phyloP scores from a whole-genome alignment of 2,888 invertebrate genomes.

The Drosophila kuntzei region DNA sequence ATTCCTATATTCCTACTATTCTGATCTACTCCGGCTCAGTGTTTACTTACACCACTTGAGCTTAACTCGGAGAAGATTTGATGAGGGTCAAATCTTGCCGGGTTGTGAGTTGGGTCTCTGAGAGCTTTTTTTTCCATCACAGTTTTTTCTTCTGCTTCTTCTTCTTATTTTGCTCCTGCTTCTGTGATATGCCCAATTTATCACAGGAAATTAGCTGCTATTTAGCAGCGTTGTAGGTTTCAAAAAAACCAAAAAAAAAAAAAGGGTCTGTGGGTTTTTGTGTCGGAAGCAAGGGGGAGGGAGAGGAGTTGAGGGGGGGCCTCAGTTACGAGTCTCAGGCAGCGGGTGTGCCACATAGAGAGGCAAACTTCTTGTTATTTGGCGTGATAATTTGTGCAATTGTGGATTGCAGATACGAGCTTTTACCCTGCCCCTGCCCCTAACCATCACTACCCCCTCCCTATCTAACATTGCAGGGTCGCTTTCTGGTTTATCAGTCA shows the following conservation, averaged over 20 bases:
- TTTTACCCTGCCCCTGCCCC: neutral
- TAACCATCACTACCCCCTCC: neutral
- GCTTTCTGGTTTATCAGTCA: slow-evolving; percentile 29
- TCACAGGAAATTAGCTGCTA: slow-evolving; percentile 83
- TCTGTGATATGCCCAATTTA: slow-evolving; percentile 82
- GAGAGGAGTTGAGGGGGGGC: slow-evolving; percentile 5
- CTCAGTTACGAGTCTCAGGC: slow-evolving; percentile 9
- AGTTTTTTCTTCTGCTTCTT: slow-evolving; percentile 21
- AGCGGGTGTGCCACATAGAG: slow-evolving; percentile 48
- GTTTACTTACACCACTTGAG: slow-evolving; percentile 81
- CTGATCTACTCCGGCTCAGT: slow-evolving; percentile 40
- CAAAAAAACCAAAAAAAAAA: slow-evolving; percentile 7
- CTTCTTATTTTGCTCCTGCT: slow-evolving; percentile 23
- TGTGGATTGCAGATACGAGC: slow-evolving; percentile 59
- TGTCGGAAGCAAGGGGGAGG: slow-evolving; percentile 20
- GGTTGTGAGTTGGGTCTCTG: slow-evolving; percentile 40
- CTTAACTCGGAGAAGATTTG: slow-evolving; percentile 61
- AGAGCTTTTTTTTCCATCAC: slow-evolving; percentile 37
- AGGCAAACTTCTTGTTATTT: slow-evolving; percentile 73
- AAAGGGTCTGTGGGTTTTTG: slow-evolving; percentile 10
- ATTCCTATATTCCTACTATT: neutral
- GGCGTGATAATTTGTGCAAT: slow-evolving; percentile 82
- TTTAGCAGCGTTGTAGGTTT: slow-evolving; percentile 76
- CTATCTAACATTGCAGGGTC: neutral
- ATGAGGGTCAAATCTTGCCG: slow-evolving; percentile 60